Evolutionary conservation across 2,888 invertebrate species (phyloP).

Genomic region (Rhaphigaster nebulosa): DNA sequence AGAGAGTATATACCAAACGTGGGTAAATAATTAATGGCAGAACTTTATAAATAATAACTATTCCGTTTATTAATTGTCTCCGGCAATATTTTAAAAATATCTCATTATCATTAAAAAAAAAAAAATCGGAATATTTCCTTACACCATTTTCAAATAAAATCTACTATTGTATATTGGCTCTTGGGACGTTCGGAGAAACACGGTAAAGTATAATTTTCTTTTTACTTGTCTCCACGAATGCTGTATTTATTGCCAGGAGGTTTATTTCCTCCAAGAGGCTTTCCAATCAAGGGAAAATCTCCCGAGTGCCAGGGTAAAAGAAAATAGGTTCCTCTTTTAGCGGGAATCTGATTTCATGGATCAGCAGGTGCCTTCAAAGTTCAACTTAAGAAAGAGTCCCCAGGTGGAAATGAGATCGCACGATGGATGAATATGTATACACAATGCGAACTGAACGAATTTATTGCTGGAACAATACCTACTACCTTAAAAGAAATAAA

Average conservation of each 20-base stretch:
- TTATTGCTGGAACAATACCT: neutral
- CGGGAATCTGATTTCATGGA: constrained; percentile 46
- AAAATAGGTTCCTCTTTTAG: constrained; percentile 42
- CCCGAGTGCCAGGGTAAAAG: neutral
- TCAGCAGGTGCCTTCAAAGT: constrained; percentile 39
- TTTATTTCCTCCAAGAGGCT: neutral
- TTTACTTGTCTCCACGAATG: neutral
- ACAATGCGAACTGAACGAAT: neutral
- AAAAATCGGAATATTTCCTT: no score
- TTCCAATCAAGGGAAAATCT: constrained; percentile 46
- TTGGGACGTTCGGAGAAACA: neutral
- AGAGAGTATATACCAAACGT: neutral
- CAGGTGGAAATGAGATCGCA: constrained; percentile 7
- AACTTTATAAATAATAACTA: neutral
- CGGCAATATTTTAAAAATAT: neutral
- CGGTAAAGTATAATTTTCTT: neutral
- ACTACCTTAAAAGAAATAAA: no score
- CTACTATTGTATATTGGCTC: no score
- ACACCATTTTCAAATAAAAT: no score
- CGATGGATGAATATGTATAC: neutral
- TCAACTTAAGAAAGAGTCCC: neutral
- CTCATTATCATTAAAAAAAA: no score
- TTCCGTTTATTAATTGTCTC: no score
- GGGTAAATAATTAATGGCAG: neutral
- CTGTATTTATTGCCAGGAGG: constrained; percentile 20